A percentile compares a stretch with the other conserved stretches of the same genome.
Evolutionary conservation across 1,140 invertebrate genomes (phyloP).

Genomic region (Pemphigus obesinymphae): DNA sequence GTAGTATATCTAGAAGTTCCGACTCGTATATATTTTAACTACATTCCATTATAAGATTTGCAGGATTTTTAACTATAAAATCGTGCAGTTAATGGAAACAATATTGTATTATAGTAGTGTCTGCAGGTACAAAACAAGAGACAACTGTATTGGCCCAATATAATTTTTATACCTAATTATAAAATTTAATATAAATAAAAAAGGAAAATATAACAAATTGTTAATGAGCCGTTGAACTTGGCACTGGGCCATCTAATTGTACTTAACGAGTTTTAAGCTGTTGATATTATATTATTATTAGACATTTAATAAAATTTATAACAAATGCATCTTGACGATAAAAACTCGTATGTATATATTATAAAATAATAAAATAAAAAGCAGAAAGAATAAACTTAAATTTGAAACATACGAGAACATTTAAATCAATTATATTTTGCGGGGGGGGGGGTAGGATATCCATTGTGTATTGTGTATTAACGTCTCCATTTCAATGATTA

Average conservation of each 20-base stretch:
- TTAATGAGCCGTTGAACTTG: slow-evolving; percentile 32
- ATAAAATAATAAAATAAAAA: no score
- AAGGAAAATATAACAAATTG: background rate
- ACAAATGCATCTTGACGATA: background rate
- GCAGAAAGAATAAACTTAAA: background rate
- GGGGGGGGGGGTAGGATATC: no score
- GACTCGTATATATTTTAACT: no score
- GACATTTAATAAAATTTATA: slow-evolving; percentile 30
- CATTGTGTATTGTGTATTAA: no score
- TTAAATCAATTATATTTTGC: background rate
- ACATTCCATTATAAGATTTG: background rate
- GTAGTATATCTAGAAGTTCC: no score
- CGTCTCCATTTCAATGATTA: no score
- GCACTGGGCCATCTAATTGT: background rate
- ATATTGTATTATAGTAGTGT: background rate
- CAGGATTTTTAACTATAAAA: background rate
- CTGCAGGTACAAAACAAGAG: background rate
- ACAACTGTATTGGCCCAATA: background rate
- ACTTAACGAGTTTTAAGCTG: background rate
- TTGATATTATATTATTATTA: slow-evolving; percentile 27
- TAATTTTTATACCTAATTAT: background rate
- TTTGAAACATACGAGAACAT: background rate
- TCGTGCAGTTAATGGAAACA: background rate
- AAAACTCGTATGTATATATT: background rate
- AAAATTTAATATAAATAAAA: background rate